Evolutionary conservation across 1,140 invertebrate species (phyloP), one percentile per base, ranked within the genome.

Genomic region (Mylabris phalerata): DNA sequence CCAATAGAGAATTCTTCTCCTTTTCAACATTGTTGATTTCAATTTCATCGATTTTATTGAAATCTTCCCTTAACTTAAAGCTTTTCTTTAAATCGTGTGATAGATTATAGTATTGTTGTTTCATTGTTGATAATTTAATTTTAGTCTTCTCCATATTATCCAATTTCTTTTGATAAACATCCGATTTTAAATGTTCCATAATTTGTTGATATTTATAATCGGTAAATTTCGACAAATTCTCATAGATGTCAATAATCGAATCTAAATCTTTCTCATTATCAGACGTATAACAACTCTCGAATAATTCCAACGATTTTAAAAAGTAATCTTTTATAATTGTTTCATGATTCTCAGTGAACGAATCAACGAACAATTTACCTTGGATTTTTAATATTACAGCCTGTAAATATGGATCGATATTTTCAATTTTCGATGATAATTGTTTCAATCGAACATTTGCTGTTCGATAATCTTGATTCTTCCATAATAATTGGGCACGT

Each of bases 141-240:
- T 71, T 76, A 62, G 71, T 77, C 62, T 73, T 81, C 70, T 78
- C 73, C 55, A 82, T 77, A 63, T 78, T 81, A 59, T 78, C 75
- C 0, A 77, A 69, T 69, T 84, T 81, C 43, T 76, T 79, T 61
- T 80, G 73, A 55, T 80, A 85, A 48, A 78, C 72, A 10, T 82
- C 70, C 0, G 84, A 85, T 50, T 82, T 80, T 50, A 82, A 79
- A 64, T 81, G 80, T 4, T 65, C 57, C 39, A 77, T 72, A 25
- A 93, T 84, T 67, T 87, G 84, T 70, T 90, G 85, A 72, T 94
- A 95, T 69, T 94, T 88, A 2, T 79, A 76, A 71, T 97, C 92
- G 1, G 89, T 84, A 78, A 89, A 95, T 62, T 85, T 82, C 3
- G 92, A 91, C 45, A 94, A 79, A 61, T 84, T 84, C 7, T 85